Percentiles rank a stretch among this genome's conserved stretches.
Evolutionary conservation across 2,888 invertebrate genomes (phyloP).

Genomic region (Vanessa cardui): DNA sequence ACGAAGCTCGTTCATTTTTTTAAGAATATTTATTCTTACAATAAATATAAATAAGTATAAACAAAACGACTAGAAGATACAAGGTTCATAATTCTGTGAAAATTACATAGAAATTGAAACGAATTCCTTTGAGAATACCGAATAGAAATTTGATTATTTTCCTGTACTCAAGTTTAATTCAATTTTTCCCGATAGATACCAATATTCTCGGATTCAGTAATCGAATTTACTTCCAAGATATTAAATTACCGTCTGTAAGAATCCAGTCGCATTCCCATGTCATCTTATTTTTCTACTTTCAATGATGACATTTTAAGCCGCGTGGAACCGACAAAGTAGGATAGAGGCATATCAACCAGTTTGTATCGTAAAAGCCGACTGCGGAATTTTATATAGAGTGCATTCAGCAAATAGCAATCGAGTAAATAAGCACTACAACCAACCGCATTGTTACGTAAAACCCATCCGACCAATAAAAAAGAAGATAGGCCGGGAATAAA

Average conservation of each 20-base stretch:
- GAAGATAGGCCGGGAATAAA: too few relatives aligned
- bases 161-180: constrained; percentile 7
- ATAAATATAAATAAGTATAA: neutral
- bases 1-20: too few relatives aligned
- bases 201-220: constrained; percentile 13
- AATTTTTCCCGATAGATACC: constrained; percentile 15
- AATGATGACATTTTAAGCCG: neutral
- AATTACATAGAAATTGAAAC: neutral
- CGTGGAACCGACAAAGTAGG: too few relatives aligned
- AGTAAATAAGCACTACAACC: too few relatives aligned
- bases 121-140: neutral
- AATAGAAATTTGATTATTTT: neutral
- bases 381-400: too few relatives aligned
- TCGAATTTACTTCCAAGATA: constrained; percentile 16
- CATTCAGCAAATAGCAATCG: too few relatives aligned
- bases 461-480: too few relatives aligned
- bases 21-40: too few relatives aligned
- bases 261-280: neutral
- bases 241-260: constrained; percentile 17
- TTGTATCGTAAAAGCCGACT: too few relatives aligned
- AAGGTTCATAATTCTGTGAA: neutral
- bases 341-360: too few relatives aligned
- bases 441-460: too few relatives aligned
- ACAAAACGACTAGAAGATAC: neutral
- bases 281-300: constrained; percentile 6